phyloP scores from a whole-genome alignment of 2,797 vertebrate species.

The Picus viridis region DNA sequence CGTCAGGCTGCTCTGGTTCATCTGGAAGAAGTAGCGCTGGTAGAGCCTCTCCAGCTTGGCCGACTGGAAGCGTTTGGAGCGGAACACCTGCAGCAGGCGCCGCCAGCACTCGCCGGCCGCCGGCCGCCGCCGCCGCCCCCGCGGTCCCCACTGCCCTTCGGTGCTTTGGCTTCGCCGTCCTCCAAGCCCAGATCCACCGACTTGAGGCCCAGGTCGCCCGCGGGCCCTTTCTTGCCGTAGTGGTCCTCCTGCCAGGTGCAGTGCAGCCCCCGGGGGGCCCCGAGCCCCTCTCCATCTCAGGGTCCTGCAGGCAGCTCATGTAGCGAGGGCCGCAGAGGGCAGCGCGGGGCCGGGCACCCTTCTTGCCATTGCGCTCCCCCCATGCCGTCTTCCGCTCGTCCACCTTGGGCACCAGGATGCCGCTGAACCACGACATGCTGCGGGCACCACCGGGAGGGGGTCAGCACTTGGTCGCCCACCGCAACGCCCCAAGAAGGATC shows the following conservation, averaged over 20 bases:
- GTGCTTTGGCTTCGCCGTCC: slow-evolving; percentile 82
- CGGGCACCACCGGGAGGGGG: not conserved
- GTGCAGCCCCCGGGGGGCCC: slow-evolving; percentile 74
- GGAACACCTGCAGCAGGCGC: slow-evolving; percentile 88
- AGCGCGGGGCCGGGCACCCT: slow-evolving; percentile 83
- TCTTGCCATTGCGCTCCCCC: slow-evolving; percentile 97
- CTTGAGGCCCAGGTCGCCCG: slow-evolving; percentile 88
- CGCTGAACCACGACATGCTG: slow-evolving; percentile 99
- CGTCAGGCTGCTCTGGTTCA: slow-evolving; percentile 97
- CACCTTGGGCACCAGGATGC: slow-evolving; percentile 96
- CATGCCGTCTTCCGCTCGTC: slow-evolving; percentile 95
- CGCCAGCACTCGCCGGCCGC: slow-evolving; percentile 85
- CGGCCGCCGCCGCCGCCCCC: slow-evolving; percentile 19
- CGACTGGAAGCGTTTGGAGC: slow-evolving; percentile 95
- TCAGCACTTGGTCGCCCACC: not conserved
- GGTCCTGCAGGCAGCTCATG: slow-evolving; percentile 96
- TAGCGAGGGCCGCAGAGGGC: slow-evolving; percentile 92
- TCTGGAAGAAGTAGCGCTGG: slow-evolving; percentile 97
- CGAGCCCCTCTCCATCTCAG: slow-evolving; percentile 81
- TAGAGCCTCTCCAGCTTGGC: slow-evolving; percentile 95
- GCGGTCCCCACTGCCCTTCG: slow-evolving; percentile 40
- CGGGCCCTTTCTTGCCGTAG: slow-evolving; percentile 84
- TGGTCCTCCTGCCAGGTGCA: slow-evolving; percentile 96
- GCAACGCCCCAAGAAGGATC: not conserved
- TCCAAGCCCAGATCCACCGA: slow-evolving; percentile 89